Base-by-base conservation (phyloP, 2,113 vertebrate genomes). In the Anguilla japonica region DNA sequence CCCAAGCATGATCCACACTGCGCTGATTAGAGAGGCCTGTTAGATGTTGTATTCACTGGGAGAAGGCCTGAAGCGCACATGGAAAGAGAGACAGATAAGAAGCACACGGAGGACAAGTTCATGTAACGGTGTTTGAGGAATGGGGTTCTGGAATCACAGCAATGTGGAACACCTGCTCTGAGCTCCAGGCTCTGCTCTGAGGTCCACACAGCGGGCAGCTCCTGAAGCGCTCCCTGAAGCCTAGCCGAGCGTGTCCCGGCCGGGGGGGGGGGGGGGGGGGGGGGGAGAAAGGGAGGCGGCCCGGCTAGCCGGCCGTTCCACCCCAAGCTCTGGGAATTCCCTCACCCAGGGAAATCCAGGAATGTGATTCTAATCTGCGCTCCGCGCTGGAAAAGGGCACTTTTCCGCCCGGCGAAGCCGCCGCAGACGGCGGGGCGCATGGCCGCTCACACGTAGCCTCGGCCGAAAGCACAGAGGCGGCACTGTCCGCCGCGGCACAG, bases 301-400 rank as follows among this genome's bases (percentile, higher is more conserved):
- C 82, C 22, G 67, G 75, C 63, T 39, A 26, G 41, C 34, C 14
- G 34, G 26, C 41, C 14, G 67, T 63, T 79, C 86, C 63, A 79
- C 67, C 86, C 86, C 20, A 15, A 46, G 40, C 46, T 56, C 15
- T 83, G 86, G 86, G 86, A 87, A 87, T 79, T 83, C 82, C 86
- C 86, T 41, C 3, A 75, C 86, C 41, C 82, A 13, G 67, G 86
- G 86, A 82, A 83, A 87, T 83, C 57, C 67, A 71, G 71, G 81
- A 82, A 87, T 79, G 86, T 83, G 86, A 87, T 87, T 87, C 67
- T 87, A 83, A 87, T 87, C 67, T 20, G 67, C 46, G 5, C 41
- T 50, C 71, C 18, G 8, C n/a, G 53, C 82, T 40, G 56, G 3
- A 41, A 0, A 40, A 79, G 63, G 57, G 34, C 41, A 0, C 41